phyloP scores from a whole-genome alignment of 2,113 vertebrate genomes.

The Cebidichthys violaceus region DNA sequence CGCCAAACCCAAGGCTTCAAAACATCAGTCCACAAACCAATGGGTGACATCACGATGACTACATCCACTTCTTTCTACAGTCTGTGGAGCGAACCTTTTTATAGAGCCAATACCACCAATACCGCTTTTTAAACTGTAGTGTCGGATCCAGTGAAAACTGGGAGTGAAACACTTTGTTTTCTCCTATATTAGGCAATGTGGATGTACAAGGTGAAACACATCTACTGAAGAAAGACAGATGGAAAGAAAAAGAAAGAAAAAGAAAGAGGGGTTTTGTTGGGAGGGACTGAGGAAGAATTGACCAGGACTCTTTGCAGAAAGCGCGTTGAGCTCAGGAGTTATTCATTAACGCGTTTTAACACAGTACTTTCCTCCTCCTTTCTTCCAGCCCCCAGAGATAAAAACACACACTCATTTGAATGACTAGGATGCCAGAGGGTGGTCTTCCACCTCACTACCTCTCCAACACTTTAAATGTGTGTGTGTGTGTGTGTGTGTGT shows the following conservation, averaged over 20 bases:
- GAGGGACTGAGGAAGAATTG: slow-evolving; percentile 13
- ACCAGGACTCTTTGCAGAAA: slow-evolving; percentile 47
- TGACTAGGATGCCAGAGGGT: slow-evolving; percentile 74
- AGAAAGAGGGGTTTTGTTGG: neutral
- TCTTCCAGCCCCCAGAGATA: slow-evolving; percentile 67
- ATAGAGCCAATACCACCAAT: too few species aligned
- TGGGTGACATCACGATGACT: too few species aligned
- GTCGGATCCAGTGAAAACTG: too few species aligned
- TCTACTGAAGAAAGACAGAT: neutral
- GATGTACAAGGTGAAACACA: neutral
- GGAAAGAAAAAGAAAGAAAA: neutral
- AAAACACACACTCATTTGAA: slow-evolving; percentile 77
- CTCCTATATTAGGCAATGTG: too few species aligned
- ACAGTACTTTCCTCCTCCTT: slow-evolving; percentile 63
- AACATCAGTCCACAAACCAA: too few species aligned
- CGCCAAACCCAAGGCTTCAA: too few species aligned
- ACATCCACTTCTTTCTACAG: too few species aligned
- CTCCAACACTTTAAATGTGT: slow-evolving; percentile 45
- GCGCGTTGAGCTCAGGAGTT: slow-evolving; percentile 67
- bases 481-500: neutral
- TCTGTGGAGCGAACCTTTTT: too few species aligned
- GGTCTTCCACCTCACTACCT: slow-evolving; percentile 76
- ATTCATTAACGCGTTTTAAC: slow-evolving; percentile 79
- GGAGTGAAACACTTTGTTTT: too few species aligned
- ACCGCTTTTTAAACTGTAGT: too few species aligned